phyloP scores from a whole-genome alignment of 1,140 invertebrate species.

The Drosophila pallidifrons region DNA sequence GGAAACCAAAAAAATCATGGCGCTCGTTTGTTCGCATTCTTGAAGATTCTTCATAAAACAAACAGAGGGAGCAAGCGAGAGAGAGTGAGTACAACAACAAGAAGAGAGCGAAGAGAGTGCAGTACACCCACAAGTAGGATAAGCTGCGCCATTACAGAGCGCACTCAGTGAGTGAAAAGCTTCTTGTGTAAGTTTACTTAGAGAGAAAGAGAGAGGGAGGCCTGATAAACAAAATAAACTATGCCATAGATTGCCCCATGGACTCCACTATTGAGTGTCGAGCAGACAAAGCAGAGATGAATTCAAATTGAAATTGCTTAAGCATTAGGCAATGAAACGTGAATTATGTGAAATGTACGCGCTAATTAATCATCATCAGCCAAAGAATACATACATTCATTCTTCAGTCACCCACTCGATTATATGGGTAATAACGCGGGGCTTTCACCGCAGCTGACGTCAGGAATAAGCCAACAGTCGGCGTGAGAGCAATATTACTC shows the following conservation, averaged over 20 bases:
- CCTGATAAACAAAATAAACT: slow-evolving; percentile 71
- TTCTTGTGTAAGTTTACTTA: slow-evolving; percentile 54
- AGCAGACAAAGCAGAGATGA: slow-evolving; percentile 20
- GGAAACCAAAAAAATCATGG: slow-evolving; percentile 30
- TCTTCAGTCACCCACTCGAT: neutral
- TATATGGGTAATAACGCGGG: neutral
- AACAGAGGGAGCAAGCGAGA: slow-evolving; percentile 5
- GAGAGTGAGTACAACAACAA: neutral
- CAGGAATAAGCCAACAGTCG: slow-evolving; percentile 16
- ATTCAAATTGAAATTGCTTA: slow-evolving; percentile 21
- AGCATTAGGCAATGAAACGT: slow-evolving; percentile 44
- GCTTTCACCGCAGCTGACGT: slow-evolving; percentile 47
- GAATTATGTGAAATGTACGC: slow-evolving; percentile 59
- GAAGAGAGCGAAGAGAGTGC: slow-evolving; percentile 12
- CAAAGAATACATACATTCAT: slow-evolving; percentile 3
- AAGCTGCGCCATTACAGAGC: slow-evolving; percentile 38
- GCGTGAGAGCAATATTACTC: slow-evolving; percentile 16
- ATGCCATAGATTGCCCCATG: slow-evolving; percentile 42
- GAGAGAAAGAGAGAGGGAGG: neutral
- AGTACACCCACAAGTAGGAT: slow-evolving; percentile 42
- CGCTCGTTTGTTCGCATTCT: slow-evolving; percentile 49
- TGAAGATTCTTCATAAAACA: slow-evolving; percentile 56
- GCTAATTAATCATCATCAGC: slow-evolving; percentile 71
- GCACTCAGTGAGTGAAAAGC: slow-evolving; percentile 34
- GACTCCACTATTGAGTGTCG: slow-evolving; percentile 11